These are phyloP conservation scores for Mareca strepera DNA, from an alignment of 2,797 vertebrate species.

Conservation along the genomic window DNA sequence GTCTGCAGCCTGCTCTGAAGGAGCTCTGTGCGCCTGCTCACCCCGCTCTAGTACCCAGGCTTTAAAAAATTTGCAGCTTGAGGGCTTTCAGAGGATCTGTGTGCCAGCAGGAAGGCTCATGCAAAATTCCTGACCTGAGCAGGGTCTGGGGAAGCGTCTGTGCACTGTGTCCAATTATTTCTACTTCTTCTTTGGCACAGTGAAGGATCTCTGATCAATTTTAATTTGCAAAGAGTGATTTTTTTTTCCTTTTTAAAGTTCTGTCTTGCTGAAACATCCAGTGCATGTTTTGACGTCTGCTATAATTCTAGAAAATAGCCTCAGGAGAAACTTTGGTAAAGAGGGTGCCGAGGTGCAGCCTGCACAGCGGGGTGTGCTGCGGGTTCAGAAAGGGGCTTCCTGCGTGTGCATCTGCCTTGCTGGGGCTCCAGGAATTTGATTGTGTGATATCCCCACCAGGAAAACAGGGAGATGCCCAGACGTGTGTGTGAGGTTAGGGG, in stretches of 20 bases:
- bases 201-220: neutral
- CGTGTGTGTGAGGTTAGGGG: neutral
- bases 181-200: neutral
- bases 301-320: neutral
- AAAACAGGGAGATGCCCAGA: slow-evolving; percentile 1
- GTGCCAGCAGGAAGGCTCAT: neutral
- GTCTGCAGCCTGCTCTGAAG: neutral
- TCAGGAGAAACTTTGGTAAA: neutral
- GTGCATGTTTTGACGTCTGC: neutral
- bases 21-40: neutral
- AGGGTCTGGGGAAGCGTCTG: no score
- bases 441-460: neutral
- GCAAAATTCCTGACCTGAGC: neutral
- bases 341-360: neutral
- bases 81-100: neutral
- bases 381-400: neutral
- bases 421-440: neutral
- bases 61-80: neutral
- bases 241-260: neutral
- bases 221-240: neutral
- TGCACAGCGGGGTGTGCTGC: neutral
- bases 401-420: no score
- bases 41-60: neutral
- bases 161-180: neutral
- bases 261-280: neutral